Conservation (phyloP, 1,140 invertebrate genomes). For the Mamestra configurata region DNA sequence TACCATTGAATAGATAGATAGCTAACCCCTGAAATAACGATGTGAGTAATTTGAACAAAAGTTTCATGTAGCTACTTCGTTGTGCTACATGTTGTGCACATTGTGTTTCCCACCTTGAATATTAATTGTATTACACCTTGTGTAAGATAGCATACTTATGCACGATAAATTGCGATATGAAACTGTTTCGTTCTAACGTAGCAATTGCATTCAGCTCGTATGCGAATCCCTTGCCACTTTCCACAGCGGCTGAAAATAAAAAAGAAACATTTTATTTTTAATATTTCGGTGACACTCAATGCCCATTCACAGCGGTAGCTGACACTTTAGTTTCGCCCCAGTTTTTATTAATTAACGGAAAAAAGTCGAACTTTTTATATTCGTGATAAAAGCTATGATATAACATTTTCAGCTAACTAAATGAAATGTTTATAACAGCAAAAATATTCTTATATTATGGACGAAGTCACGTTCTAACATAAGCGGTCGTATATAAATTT, state of each 20-base stretch:
- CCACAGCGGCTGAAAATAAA: not conserved
- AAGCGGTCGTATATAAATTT: slow-evolving; percentile 24
- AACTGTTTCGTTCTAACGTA: too few relatives aligned
- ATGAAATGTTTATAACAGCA: not conserved
- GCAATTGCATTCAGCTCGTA: too few relatives aligned
- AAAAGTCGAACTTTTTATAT: not conserved
- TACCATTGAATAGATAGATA: too few relatives aligned
- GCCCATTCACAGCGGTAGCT: not conserved
- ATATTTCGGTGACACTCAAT: not conserved
- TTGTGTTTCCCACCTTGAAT: too few relatives aligned
- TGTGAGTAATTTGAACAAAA: too few relatives aligned
- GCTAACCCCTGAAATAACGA: too few relatives aligned
- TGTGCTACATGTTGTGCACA: too few relatives aligned
- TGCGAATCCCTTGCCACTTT: not conserved
- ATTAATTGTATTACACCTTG: too few relatives aligned
- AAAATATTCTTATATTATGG: slow-evolving; percentile 27
- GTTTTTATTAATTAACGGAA: not conserved
- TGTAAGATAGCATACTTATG: too few relatives aligned
- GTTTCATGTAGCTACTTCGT: too few relatives aligned
- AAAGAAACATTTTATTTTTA: not conserved
- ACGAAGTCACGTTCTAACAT: slow-evolving; percentile 29
- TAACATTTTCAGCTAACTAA: not conserved
- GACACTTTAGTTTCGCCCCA: not conserved
- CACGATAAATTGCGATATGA: too few relatives aligned
- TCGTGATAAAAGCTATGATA: not conserved